phyloP scores from a whole-genome alignment of 1,140 invertebrate species.

The Heterodera carotae region DNA sequence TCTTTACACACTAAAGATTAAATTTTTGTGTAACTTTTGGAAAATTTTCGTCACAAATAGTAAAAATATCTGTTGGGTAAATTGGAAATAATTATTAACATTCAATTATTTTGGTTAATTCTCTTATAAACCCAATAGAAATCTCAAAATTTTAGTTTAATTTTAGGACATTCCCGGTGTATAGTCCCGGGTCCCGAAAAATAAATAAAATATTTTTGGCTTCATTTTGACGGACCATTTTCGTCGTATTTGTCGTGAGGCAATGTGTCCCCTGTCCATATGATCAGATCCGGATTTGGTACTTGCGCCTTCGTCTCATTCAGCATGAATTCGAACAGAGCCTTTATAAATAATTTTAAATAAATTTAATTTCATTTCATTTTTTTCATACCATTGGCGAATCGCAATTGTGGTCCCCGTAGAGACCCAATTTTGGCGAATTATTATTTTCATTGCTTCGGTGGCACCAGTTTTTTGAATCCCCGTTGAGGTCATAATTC shows the following conservation, averaged over 20 bases:
- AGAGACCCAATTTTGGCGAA: constrained; percentile 39
- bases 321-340: constrained; percentile 44
- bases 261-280: constrained; percentile 63
- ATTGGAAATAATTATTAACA: too few relatives aligned
- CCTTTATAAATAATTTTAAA: constrained; percentile 26
- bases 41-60: too few relatives aligned
- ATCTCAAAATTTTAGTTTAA: too few relatives aligned
- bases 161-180: too few relatives aligned
- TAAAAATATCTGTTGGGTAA: too few relatives aligned
- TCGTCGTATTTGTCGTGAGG: constrained; percentile 54
- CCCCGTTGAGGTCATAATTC: constrained; percentile 45
- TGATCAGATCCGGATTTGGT: constrained; percentile 51
- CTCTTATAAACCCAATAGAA: too few relatives aligned
- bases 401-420: constrained; percentile 58
- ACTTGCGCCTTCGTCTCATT: constrained; percentile 36
- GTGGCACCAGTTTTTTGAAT: constrained; percentile 46
- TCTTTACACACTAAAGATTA: too few relatives aligned
- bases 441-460: background rate
- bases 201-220: constrained; percentile 8
- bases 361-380: background rate
- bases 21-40: too few relatives aligned
- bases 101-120: too few relatives aligned
- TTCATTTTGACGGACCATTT: constrained; percentile 43
- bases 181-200: too few relatives aligned
- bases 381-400: constrained; percentile 34